phyloP scores from a whole-genome alignment of 2,888 invertebrate genomes.

The Adelognathus sp. region DNA sequence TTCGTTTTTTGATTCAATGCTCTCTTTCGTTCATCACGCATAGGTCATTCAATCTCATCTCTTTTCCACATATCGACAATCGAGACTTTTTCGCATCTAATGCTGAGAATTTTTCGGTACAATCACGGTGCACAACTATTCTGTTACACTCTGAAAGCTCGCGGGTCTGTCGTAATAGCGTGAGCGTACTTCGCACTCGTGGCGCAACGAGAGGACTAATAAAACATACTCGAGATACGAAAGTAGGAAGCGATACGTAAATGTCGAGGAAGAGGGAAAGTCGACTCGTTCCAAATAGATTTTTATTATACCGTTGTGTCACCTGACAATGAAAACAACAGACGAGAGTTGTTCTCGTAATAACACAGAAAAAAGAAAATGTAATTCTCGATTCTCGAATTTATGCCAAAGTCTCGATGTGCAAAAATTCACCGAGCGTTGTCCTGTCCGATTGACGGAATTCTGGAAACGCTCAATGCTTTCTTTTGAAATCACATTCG shows the following conservation, averaged over 20 bases:
- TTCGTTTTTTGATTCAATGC: background rate
- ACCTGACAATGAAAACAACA: slow-evolving; percentile 1
- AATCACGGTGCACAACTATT: slow-evolving; percentile 57
- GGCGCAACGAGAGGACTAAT: background rate
- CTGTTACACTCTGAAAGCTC: slow-evolving; percentile 30
- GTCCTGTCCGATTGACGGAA: slow-evolving; percentile 45
- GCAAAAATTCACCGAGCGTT: slow-evolving; percentile 19
- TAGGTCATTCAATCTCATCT: slow-evolving; percentile 7
- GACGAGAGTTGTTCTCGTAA: slow-evolving; percentile 9
- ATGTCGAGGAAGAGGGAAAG: too few species aligned
- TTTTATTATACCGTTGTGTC: too few species aligned
- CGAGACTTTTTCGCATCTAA: slow-evolving; percentile 40
- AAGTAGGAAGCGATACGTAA: slow-evolving; percentile 18
- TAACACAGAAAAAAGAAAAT: background rate
- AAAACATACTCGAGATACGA: slow-evolving; percentile 27
- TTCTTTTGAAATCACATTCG: slow-evolving; percentile 2
- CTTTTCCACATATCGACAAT: slow-evolving; percentile 19
- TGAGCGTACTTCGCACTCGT: slow-evolving; percentile 15
- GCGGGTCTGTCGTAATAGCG: slow-evolving; percentile 1
- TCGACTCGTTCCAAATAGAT: too few species aligned
- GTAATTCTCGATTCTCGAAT: slow-evolving; percentile 19
- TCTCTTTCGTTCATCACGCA: background rate
- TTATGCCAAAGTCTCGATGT: slow-evolving; percentile 45
- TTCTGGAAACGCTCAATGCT: slow-evolving; percentile 30
- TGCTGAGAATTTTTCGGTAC: slow-evolving; percentile 34